Conservation (phyloP, 1,140 invertebrate genomes). For the Cydia amplana region DNA sequence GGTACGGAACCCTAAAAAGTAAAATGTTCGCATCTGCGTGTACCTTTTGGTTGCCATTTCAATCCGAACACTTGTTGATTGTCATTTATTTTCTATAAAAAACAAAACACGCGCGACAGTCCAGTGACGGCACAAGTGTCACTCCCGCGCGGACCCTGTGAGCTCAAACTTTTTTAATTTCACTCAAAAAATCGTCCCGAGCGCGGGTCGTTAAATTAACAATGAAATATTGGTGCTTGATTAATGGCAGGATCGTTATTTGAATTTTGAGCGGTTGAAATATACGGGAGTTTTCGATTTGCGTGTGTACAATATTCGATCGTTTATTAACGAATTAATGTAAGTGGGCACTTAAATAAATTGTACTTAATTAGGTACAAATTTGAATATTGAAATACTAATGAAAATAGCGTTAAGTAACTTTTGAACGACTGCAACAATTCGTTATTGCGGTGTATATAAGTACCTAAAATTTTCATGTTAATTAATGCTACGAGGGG, state of each 20-base stretch:
- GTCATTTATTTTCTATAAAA: neutral
- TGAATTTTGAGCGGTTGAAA: constrained; percentile 36
- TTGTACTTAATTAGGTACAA: neutral
- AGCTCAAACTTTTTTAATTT: constrained; percentile 70
- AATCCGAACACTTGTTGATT: constrained; percentile 8
- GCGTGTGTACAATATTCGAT: neutral
- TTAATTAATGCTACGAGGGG: too few relatives aligned
- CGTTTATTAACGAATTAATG: constrained; percentile 11
- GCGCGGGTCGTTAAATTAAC: constrained; percentile 56
- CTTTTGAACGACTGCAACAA: too few relatives aligned
- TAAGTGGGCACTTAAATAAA: neutral
- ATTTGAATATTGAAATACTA: neutral
- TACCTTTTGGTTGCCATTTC: neutral
- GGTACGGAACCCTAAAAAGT: too few relatives aligned
- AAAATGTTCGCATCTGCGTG: too few relatives aligned
- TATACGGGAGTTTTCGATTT: neutral
- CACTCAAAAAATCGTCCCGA: constrained; percentile 47
- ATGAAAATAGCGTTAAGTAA: too few relatives aligned
- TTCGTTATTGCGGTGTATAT: too few relatives aligned
- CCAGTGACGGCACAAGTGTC: neutral
- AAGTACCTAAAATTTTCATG: too few relatives aligned
- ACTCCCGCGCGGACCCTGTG: constrained; percentile 27
- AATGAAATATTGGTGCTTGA: constrained; percentile 62
- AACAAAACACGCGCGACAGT: neutral
- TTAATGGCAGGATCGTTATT: constrained; percentile 46